Evolutionary conservation across 2,113 vertebrate species (phyloP).

Genomic region (Menura novaehollandiae): DNA sequence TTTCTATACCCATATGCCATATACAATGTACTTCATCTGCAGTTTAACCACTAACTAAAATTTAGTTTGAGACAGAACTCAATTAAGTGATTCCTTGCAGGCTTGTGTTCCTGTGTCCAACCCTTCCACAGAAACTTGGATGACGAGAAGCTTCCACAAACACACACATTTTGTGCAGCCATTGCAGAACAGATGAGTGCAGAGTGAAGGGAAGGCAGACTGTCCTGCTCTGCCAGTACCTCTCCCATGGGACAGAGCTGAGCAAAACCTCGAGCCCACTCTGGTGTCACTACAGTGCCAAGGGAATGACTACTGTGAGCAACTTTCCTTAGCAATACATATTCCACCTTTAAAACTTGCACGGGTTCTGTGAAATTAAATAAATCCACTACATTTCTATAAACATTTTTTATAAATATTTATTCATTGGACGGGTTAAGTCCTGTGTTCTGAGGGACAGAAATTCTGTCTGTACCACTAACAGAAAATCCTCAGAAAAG

Average conservation of each 20-base stretch:
- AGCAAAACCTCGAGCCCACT: neutral
- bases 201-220: neutral
- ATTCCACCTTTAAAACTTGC: neutral
- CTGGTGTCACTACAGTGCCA: neutral
- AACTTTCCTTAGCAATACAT: neutral
- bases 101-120: neutral
- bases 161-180: neutral
- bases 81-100: neutral
- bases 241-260: neutral
- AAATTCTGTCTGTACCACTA: neutral
- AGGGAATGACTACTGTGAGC: neutral
- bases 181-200: neutral
- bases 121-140: neutral
- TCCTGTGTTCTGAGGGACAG: neutral
- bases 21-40: neutral
- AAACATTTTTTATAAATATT: neutral
- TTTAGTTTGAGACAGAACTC: neutral
- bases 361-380: neutral
- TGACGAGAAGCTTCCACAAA: neutral
- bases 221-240: neutral
- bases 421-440: neutral
- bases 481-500: neutral
- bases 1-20: neutral
- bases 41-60: conserved; percentile 6
- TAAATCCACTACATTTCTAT: neutral